phyloP scores from a whole-genome alignment of 2,797 vertebrate genomes.

The Artibeus jamaicensis region DNA sequence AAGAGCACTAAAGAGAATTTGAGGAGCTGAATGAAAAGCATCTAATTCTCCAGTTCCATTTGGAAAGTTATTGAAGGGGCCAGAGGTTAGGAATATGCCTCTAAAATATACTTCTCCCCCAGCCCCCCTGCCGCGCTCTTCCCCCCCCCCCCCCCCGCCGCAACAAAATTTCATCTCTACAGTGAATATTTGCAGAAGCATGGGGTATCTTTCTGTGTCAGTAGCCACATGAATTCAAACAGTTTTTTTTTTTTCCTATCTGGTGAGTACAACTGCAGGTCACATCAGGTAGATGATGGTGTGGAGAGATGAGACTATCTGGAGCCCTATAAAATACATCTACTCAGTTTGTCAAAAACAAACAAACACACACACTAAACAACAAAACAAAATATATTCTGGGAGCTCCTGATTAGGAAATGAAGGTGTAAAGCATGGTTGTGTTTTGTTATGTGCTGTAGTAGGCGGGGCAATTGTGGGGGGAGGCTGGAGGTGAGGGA shows the following conservation, averaged over 20 bases:
- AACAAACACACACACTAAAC: not conserved
- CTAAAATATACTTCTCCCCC: not conserved
- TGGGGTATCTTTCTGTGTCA: not conserved
- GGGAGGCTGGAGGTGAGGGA: too few species aligned
- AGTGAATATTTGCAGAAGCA: not conserved
- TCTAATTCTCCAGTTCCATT: not conserved
- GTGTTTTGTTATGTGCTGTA: not conserved
- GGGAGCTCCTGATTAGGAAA: not conserved
- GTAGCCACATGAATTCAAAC: not conserved
- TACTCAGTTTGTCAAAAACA: not conserved
- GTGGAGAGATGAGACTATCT: not conserved
- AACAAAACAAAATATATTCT: not conserved
- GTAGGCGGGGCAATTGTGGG: not conserved
- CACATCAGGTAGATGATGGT: not conserved
- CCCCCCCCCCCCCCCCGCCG: accelerated
- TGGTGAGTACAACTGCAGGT: not conserved
- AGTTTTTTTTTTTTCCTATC: not conserved
- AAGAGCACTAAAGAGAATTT: not conserved
- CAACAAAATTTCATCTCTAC: not conserved
- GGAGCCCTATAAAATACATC: not conserved
- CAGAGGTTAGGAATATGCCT: not conserved
- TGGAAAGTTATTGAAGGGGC: not conserved
- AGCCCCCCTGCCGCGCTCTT: too few species aligned
- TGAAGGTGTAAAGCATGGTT: not conserved
- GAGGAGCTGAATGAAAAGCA: not conserved